Evolutionary conservation across 2,888 invertebrate genomes (phyloP).

Genomic region (Caenorhabditis sp.): DNA sequence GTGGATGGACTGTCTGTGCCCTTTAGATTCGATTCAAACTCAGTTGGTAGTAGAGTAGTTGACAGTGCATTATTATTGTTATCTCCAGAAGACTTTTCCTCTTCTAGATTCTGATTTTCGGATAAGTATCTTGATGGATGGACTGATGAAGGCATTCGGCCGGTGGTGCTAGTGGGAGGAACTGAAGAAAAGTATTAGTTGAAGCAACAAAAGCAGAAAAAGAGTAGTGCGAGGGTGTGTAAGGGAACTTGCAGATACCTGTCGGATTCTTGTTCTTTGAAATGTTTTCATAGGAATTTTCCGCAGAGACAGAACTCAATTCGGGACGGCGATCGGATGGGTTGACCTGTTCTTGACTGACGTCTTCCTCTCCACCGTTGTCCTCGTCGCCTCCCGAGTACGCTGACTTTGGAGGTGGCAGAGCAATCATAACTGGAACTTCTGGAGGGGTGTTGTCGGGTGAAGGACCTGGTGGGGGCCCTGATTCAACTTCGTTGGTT

Average conservation of each 20-base stretch:
- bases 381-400: conserved; percentile 32
- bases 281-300: conserved; percentile 48
- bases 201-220: conserved; percentile 34
- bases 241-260: conserved; percentile 19
- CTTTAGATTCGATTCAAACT: conserved; percentile 12
- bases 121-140: conserved; percentile 40
- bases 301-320: conserved; percentile 52
- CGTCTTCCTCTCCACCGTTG: conserved; percentile 38
- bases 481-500: background rate
- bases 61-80: conserved; percentile 20
- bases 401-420: conserved; percentile 31
- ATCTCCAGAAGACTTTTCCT: conserved; percentile 9
- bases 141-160: conserved; percentile 48
- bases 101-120: conserved; percentile 12
- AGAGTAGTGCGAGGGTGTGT: too few relatives aligned
- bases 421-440: conserved; percentile 43
- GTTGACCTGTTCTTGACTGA: conserved; percentile 51
- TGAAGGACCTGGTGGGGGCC: conserved; percentile 21
- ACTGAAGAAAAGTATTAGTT: conserved; percentile 47
- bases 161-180: conserved; percentile 22
- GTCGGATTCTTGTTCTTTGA: conserved; percentile 22
- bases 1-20: background rate
- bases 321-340: conserved; percentile 55
- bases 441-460: conserved; percentile 10
- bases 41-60: conserved; percentile 7